phyloP scores from a whole-genome alignment of 2,888 invertebrate species.

The Atherix ibis region DNA sequence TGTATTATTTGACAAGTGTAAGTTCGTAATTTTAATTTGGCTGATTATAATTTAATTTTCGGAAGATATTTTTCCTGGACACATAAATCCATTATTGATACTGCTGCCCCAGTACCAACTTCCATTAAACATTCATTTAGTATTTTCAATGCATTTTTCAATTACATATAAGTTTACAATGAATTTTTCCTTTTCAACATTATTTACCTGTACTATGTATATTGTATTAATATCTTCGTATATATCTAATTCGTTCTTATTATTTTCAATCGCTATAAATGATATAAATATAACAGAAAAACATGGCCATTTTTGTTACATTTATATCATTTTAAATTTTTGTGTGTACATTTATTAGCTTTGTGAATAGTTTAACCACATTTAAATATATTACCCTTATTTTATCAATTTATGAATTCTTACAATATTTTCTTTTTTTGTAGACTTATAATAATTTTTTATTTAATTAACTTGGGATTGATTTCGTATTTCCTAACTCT shows the following conservation, averaged over 20 bases:
- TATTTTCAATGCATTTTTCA: too few species aligned
- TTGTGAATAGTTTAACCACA: slow-evolving; percentile 1
- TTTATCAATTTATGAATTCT: neutral
- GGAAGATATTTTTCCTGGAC: neutral
- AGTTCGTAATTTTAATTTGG: slow-evolving; percentile 6
- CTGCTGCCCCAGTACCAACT: slow-evolving; percentile 4
- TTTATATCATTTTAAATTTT: slow-evolving; percentile 3
- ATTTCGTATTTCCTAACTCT: slow-evolving; percentile 6
- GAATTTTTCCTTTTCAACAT: neutral
- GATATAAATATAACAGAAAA: slow-evolving; percentile 1
- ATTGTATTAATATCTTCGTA: slow-evolving; percentile 3
- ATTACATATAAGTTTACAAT: neutral
- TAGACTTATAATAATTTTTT: neutral
- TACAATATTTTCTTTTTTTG: neutral
- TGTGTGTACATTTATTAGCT: slow-evolving; percentile 3
- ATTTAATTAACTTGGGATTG: neutral
- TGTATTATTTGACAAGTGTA: slow-evolving; percentile 8
- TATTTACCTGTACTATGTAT: slow-evolving; percentile 1
- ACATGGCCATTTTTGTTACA: slow-evolving; percentile 4
- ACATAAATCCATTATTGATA: slow-evolving; percentile 5
- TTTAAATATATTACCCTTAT: neutral
- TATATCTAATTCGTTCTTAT: too few species aligned
- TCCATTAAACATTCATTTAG: slow-evolving; percentile 2
- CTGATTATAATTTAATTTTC: slow-evolving; percentile 4
- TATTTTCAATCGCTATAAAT: too few species aligned